Evolutionary conservation across 2,797 vertebrate genomes (phyloP), one percentile per base, ranked within the genome.

Genomic region (Chaunax sp.): DNA sequence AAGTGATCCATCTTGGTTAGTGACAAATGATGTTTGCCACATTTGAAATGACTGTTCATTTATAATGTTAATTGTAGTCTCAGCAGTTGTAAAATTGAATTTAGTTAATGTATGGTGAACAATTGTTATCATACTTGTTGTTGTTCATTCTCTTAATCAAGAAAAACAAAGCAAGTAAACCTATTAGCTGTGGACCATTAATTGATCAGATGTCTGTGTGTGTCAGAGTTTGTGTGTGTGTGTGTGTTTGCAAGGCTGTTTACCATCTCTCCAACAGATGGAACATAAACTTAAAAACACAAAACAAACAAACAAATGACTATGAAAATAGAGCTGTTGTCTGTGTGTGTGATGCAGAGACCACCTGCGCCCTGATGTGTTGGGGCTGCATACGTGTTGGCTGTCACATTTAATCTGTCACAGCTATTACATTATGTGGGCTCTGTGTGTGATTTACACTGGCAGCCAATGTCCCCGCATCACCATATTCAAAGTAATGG

Each of bases 361-460:
- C 82, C 89, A 90, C 72, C 90, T 92, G 90, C 86, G 90, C 69
- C 87, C 74, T 46, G 64, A 78, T 84, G 75, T 69, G 79, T 37
- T 2, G 49, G 49, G 33, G 25, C 37, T 62, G 65, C 3, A 59
- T 88, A 85, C 72, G 78, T 87, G 89, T 78, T 3, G 49, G 22
- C 64, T 75, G 47, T 79, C 81, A 63, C 71, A 76, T 78, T 57
- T 85, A 83, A 91, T 78, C 73, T 75, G 83, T 75, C 72, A 70
- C 55, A 26, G 40, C 73, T 84, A 89, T 91, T 80, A 74, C 72
- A 93, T 91, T 90, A 90, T 64, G 72, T 57, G 54, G 26, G 64
- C 68, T 63, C 64, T 82, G 75, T 76, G 78, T 71, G 67, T 60
- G 81, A 90, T 89, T 58, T 72, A 73, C 49, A 49, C 69, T 10